Percentiles rank a stretch among this genome's conserved stretches.
phyloP scores from a whole-genome alignment of 2,888 invertebrate genomes.

The Pyrocoelia pectoralis region DNA sequence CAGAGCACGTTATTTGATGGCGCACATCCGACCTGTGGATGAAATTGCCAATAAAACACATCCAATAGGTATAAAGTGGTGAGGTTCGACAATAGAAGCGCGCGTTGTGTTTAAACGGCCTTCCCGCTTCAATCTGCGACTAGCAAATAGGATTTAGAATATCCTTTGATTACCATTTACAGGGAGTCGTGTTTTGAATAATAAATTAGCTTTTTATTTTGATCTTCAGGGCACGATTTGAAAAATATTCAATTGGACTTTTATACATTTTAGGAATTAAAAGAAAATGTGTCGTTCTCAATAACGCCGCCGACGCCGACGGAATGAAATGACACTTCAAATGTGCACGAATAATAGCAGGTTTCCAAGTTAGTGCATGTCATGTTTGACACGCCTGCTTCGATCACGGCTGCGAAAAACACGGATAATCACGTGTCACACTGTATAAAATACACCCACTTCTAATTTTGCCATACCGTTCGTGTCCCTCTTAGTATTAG shows the following conservation, averaged over 20 bases:
- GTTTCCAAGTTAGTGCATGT: slow-evolving; percentile 37
- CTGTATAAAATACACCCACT: slow-evolving; percentile 36
- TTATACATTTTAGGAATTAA: not conserved
- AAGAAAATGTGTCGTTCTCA: not conserved
- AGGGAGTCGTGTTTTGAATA: slow-evolving; percentile 47
- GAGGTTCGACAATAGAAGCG: slow-evolving; percentile 41
- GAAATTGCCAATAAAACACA: slow-evolving; percentile 40
- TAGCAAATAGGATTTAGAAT: slow-evolving; percentile 50
- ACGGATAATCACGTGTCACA: slow-evolving; percentile 56
- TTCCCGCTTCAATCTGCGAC: slow-evolving; percentile 50
- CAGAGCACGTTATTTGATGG: slow-evolving; percentile 38
- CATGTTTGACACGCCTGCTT: slow-evolving; percentile 49
- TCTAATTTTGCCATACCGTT: slow-evolving; percentile 31
- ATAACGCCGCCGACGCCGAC: not conserved
- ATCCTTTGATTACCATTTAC: slow-evolving; percentile 51
- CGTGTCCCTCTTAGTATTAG: slow-evolving; percentile 43
- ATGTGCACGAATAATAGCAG: slow-evolving; percentile 21
- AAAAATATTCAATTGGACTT: slow-evolving; percentile 29
- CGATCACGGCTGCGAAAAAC: slow-evolving; percentile 49
- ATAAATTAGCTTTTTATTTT: slow-evolving; percentile 38
- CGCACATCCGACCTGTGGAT: slow-evolving; percentile 40
- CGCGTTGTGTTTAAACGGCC: slow-evolving; percentile 43
- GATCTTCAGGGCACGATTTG: slow-evolving; percentile 24
- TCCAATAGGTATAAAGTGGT: slow-evolving; percentile 39
- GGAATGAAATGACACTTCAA: slow-evolving; percentile 17